Base-by-base conservation (phyloP, 2,113 vertebrate species). In the Heterocephalus glaber region DNA sequence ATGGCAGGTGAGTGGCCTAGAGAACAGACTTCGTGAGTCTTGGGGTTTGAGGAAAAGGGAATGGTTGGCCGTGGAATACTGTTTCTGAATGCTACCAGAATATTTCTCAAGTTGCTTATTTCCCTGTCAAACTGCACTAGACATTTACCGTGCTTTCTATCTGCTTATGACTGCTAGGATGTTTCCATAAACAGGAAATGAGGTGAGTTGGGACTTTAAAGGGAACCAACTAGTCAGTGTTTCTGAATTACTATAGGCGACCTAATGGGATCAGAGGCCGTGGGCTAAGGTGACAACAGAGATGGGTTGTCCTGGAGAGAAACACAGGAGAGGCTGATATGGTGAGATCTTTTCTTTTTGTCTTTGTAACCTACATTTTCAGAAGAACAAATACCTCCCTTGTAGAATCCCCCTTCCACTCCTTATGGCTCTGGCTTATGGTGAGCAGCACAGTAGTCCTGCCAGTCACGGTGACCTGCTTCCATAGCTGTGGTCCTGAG, bases 131-230 rank as follows among this genome's bases (percentile, higher is more conserved):
- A 80, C 20, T 68, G 22, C n/a, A 44, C 41, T 60, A 74, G 90
- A 76, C 16, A 58, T 63, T 90, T 65, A 24, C 38, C 70, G 84
- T 88, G 63, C 19, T n/a, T 96, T 94, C 44, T 89, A 88, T 82
- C 86, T 96, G 86, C 13, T 68, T 94, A 26, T 68, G 20, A n/a
- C 41, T 90, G 8, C 82, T 38, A 68, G 56, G 60, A 56, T 68
- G 30, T 95, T 92, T 85, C 41, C 92, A 84, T 84, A 76, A 80
- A 28, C 28, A 58, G 70, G 24, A 77, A 94, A 44, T 76, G 14
- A 33, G 54, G 44, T 61, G 58, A 90, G 41, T 16, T 12, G 0
- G 12, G 44, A 44, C 63, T 89, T 95, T 82, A 41, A 89, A 33
- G 35, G 22, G 13, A 10, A 52, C 49, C 58, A 33, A 41, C 89